Percentiles rank a stretch among this genome's conserved stretches.
Conservation (phyloP, 2,113 vertebrate genomes). For the Corythaixoides concolor region DNA sequence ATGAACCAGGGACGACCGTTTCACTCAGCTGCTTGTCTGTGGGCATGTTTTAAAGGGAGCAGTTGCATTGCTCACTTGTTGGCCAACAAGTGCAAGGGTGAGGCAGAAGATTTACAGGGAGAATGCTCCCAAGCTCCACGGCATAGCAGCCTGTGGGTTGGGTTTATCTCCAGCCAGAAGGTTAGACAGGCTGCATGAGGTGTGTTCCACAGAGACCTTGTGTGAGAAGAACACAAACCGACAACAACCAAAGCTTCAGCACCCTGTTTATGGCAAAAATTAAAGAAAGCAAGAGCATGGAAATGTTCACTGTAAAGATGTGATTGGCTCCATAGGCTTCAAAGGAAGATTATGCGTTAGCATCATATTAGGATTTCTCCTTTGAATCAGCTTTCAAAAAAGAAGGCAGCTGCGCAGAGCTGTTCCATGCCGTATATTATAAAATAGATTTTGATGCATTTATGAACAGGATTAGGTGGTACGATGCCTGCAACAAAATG, state of each 20-base stretch:
- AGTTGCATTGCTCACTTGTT: neutral
- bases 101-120: neutral
- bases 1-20: neutral
- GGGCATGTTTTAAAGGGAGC: neutral
- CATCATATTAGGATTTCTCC: neutral
- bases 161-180: neutral
- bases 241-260: neutral
- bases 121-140: neutral
- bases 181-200: neutral
- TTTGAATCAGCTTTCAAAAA: neutral
- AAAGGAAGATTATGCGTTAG: neutral
- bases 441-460: neutral
- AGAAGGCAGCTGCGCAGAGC: neutral
- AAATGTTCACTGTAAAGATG: neutral
- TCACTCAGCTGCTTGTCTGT: neutral
- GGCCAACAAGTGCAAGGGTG: fast-evolving
- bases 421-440: neutral
- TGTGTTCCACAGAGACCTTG: neutral
- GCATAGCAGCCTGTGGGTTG: fast-evolving
- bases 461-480: neutral
- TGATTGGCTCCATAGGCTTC: neutral
- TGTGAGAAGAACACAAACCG: neutral
- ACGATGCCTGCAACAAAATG: neutral
- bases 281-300: neutral
- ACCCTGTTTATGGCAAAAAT: neutral